Percentiles rank a stretch among this genome's conserved stretches.
Conservation (phyloP, 2,888 invertebrate species). For the Vanessa cardui region DNA sequence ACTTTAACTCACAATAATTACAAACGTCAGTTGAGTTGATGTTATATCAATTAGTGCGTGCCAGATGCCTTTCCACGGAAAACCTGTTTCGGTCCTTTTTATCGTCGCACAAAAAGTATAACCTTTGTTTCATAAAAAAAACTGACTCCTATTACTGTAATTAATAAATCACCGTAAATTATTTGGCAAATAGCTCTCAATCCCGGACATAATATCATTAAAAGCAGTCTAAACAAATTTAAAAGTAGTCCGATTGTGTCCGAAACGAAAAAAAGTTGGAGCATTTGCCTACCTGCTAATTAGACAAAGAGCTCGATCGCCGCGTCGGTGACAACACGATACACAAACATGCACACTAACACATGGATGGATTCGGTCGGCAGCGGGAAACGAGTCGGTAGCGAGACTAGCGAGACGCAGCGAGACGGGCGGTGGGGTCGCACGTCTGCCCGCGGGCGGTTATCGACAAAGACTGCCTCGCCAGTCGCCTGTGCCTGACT, state of each 20-base stretch:
- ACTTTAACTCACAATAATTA: conserved; percentile 54
- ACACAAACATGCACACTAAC: conserved; percentile 70
- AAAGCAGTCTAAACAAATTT: conserved; percentile 9
- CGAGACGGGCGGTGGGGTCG: conserved; percentile 47
- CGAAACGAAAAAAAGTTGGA: conserved; percentile 54
- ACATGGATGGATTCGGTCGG: conserved; percentile 53
- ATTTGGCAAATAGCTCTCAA: conserved; percentile 23
- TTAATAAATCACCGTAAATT: conserved; percentile 14
- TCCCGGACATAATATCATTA: conserved; percentile 9
- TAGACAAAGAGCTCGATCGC: conserved; percentile 74
- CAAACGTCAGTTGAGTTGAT: conserved; percentile 65
- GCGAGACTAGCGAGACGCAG: conserved; percentile 41
- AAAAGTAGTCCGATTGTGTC: conserved; percentile 18
- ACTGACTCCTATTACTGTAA: conserved; percentile 18
- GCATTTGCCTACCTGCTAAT: conserved; percentile 78
- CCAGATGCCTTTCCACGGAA: conserved; percentile 72
- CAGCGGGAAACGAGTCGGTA: conserved; percentile 53
- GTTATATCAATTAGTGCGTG: conserved; percentile 76
- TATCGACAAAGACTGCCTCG: conserved; percentile 69
- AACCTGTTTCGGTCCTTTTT: conserved; percentile 75
- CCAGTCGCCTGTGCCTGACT: conserved; percentile 28
- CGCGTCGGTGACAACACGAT: conserved; percentile 65
- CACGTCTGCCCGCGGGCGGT: conserved; percentile 67
- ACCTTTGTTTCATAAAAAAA: conserved; percentile 56
- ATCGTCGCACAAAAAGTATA: conserved; percentile 51